These are phyloP conservation scores for Drosophila colorata DNA, from an alignment of 2,888 invertebrate species.

Conservation along the genomic window DNA sequence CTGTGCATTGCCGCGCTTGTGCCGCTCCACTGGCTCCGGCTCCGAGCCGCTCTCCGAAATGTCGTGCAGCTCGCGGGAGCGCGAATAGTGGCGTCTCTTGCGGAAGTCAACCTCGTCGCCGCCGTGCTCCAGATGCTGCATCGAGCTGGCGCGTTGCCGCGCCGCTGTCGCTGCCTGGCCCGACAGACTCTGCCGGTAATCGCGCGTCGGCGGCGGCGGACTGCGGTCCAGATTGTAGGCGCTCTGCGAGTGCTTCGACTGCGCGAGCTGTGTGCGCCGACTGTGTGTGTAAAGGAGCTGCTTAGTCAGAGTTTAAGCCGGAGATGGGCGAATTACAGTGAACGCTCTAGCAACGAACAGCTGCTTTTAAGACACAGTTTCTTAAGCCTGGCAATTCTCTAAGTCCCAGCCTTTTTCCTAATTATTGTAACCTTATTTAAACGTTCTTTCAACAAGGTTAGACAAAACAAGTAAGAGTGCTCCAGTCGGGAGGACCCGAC, in stretches of 20 bases:
- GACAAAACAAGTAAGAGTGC: no score
- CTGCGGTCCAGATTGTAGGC: conserved; percentile 83
- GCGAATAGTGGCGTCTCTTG: conserved; percentile 84
- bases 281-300: conserved; percentile 50
- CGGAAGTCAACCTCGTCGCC: conserved; percentile 83
- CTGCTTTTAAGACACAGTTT: no score
- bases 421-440: no score
- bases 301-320: neutral
- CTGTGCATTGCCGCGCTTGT: conserved; percentile 69
- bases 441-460: no score
- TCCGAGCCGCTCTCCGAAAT: conserved; percentile 85
- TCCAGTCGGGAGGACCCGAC: no score
- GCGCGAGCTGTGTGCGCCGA: conserved; percentile 70
- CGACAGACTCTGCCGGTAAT: conserved; percentile 74
- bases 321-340: no score
- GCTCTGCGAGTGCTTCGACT: conserved; percentile 85
- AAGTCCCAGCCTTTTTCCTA: no score
- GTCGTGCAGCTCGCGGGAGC: conserved; percentile 86
- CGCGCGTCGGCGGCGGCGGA: conserved; percentile 74
- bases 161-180: conserved; percentile 33
- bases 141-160: conserved; percentile 83
- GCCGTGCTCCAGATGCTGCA: conserved; percentile 83
- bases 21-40: conserved; percentile 81
- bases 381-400: no score
- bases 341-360: no score